phyloP scores from a whole-genome alignment of 1,140 invertebrate species.

The Triops cancriformis region DNA sequence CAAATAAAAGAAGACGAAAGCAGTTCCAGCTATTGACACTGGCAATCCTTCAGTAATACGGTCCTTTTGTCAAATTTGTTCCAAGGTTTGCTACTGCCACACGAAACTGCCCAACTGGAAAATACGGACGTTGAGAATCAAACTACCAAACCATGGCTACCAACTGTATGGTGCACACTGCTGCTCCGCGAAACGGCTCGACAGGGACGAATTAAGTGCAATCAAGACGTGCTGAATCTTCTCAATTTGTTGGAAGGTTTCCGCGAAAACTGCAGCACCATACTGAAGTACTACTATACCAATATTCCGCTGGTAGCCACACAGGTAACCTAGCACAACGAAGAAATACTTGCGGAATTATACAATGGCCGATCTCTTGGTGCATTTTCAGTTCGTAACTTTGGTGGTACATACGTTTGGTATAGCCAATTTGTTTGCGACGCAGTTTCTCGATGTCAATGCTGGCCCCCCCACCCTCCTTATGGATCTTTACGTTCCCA shows the following conservation, averaged over 20 bases:
- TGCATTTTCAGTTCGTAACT: slow-evolving; percentile 8
- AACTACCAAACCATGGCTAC: neutral
- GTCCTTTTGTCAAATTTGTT: neutral
- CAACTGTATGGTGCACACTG: slow-evolving; percentile 14
- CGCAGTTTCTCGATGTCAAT: slow-evolving; percentile 21
- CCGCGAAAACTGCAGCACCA: slow-evolving; percentile 19
- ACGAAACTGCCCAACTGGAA: neutral
- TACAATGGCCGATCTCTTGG: too few species aligned
- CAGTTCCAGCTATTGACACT: neutral
- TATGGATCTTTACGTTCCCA: slow-evolving; percentile 16
- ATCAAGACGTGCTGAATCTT: slow-evolving; percentile 13
- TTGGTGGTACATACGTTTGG: slow-evolving; percentile 25
- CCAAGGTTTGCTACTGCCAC: neutral
- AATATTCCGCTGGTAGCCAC: slow-evolving; percentile 21
- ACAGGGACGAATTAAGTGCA: neutral
- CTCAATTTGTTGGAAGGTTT: slow-evolving; percentile 14
- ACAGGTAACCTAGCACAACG: slow-evolving; percentile 18
- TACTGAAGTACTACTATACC: slow-evolving; percentile 24
- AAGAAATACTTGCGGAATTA: too few species aligned
- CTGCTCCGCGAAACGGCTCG: neutral
- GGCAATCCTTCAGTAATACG: neutral
- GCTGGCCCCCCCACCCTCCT: neutral
- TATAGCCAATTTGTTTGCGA: slow-evolving; percentile 18
- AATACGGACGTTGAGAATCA: neutral
- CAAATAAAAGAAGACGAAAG: too few species aligned